Base-by-base conservation (phyloP, 2,888 invertebrate species). In the Schrankia costaestrigalis region DNA sequence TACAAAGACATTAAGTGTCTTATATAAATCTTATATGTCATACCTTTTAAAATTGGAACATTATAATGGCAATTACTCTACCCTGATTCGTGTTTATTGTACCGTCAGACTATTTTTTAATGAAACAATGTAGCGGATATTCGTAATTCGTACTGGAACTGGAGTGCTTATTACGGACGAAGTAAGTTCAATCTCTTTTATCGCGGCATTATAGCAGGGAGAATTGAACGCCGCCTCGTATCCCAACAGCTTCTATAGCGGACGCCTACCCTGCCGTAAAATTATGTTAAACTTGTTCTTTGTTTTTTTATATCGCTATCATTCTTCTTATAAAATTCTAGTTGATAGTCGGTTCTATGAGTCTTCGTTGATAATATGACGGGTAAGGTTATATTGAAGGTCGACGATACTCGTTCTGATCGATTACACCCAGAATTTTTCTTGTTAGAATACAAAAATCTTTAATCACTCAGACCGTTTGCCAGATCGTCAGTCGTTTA, bases 141-240 rank as follows among this genome's bases (percentile, higher is more conserved):
- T 61, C 56, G 57, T 71, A 70, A 63, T 68, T 71, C 59, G 48
- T 52, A 55, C 41, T 54, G 55, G 53, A 71, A 64, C 59, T 64
- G 61, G 63, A 63, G 64, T 76, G 72, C 76, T 78, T 83, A 81
- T 78, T 78, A 79, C 75, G 70, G 70, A 68, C 71, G 66, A 71
- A 79, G 75, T 78, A 70, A 78, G 75, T 80, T 80, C 85, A 83
- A 85, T 86, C 79, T 84, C 70, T 79, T 84, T 83, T 84, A 85
- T 84, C 78, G 80, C 49, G 53, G 74, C 68, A 73, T 81, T 83
- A 82, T 73, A 78, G 77, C 71, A 56, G 54, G 63, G 64, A 69
- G 77, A 77, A 82, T 78, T 75, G 76, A 72, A 78, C 75, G 71
- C 57, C 60, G 64, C 58, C 65, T 70, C 68, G 68, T 72, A 75